phyloP scores from a whole-genome alignment of 92 coral and sea anemone species.

The Parazoanthus atlanticus region DNA sequence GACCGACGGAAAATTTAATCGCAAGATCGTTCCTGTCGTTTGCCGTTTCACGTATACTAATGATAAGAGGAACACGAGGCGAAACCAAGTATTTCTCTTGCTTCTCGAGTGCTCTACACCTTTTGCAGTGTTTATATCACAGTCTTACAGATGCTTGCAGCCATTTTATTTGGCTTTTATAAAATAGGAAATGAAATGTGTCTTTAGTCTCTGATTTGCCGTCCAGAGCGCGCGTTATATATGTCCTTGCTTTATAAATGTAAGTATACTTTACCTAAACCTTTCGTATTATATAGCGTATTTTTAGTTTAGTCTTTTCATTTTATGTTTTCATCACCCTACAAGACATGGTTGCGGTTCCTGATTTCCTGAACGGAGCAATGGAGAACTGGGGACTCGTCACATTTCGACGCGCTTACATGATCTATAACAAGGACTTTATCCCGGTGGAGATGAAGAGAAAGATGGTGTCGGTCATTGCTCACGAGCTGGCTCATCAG shows the following conservation, averaged over 20 bases:
- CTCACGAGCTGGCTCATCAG: constrained; percentile 69
- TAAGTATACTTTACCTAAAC: not conserved
- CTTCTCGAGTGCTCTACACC: no score
- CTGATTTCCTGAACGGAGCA: constrained; percentile 64
- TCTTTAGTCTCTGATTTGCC: not conserved
- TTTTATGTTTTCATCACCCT: not conserved
- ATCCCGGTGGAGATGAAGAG: constrained; percentile 40
- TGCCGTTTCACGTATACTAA: no score
- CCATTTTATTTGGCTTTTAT: not conserved
- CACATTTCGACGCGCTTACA: constrained; percentile 51
- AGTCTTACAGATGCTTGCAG: no score
- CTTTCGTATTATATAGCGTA: not conserved
- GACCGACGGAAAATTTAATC: no score
- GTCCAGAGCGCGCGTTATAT: not conserved
- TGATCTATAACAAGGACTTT: constrained; percentile 55
- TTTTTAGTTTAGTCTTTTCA: not conserved
- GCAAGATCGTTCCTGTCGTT: no score
- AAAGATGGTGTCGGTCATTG: constrained; percentile 39
- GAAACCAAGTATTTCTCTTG: no score
- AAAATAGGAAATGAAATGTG: no score
- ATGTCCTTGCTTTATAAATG: no score
- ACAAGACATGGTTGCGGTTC: constrained; percentile 58
- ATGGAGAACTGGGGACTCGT: constrained; percentile 70
- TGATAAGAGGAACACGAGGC: no score
- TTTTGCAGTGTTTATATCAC: no score